A percentile compares a stretch with the other conserved stretches of the same genome.
These are phyloP conservation scores for Chitala chitala DNA, from an alignment of 2,113 vertebrate genomes.

Conservation along the genomic window DNA sequence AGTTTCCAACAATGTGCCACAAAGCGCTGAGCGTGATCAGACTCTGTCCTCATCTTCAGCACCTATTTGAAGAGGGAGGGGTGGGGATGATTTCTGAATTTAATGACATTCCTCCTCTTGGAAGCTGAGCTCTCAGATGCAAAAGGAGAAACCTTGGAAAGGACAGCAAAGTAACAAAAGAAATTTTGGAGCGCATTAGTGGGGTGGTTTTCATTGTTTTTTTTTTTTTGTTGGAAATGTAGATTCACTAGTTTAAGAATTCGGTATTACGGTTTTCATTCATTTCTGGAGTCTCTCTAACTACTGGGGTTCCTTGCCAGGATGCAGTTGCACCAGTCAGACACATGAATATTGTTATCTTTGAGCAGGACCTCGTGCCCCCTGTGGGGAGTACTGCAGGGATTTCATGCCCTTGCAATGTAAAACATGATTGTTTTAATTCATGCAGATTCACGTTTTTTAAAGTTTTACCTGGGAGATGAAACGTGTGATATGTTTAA, in stretches of 20 bases:
- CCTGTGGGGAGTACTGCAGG: too few relatives aligned
- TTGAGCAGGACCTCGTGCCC: too few relatives aligned
- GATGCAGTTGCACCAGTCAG: too few relatives aligned
- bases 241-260: background rate
- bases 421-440: background rate
- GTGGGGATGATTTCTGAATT: background rate
- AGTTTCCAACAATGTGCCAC: too few relatives aligned
- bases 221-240: conserved; percentile 13
- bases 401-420: background rate
- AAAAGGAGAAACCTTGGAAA: background rate
- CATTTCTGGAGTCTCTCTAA: background rate
- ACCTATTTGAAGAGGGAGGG: background rate
- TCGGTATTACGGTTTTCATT: background rate
- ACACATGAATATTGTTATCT: too few relatives aligned
- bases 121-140: background rate
- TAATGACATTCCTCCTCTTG: background rate
- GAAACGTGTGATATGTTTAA: background rate
- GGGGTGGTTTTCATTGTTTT: background rate
- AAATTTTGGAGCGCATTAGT: background rate
- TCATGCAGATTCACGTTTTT: background rate
- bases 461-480: background rate
- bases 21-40: conserved; percentile 15
- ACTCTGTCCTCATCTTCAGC: background rate
- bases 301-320: too few relatives aligned
- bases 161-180: background rate